Conservation (phyloP, 2,113 vertebrate genomes). For the Taxidea taxus region DNA sequence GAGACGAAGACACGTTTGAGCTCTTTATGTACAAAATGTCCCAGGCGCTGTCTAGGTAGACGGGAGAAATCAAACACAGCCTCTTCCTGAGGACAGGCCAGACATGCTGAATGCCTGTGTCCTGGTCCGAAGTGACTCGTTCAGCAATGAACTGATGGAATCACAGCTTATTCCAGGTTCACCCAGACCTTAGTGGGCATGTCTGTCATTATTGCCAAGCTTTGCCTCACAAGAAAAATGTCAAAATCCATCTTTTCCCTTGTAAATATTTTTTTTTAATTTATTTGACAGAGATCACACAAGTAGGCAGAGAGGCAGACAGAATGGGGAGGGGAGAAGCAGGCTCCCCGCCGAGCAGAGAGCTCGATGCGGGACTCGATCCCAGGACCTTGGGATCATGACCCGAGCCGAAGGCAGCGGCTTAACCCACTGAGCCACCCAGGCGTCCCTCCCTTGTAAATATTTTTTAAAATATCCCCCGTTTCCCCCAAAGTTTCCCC, state of each 20-base stretch:
- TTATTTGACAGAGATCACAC: no score
- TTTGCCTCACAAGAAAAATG: neutral
- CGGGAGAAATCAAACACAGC: neutral
- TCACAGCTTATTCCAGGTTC: neutral
- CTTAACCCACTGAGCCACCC: no score
- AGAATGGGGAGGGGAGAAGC: no score
- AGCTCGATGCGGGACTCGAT: no score
- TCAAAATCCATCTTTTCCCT: constrained; percentile 1
- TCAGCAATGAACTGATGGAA: neutral
- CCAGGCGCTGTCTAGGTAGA: neutral
- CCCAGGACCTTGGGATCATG: no score
- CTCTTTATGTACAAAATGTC: neutral
- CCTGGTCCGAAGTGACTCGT: neutral
- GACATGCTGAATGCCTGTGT: neutral
- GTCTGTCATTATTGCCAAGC: neutral
- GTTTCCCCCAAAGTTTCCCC: neutral
- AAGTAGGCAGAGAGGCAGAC: no score
- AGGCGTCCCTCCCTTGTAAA: constrained; percentile 35
- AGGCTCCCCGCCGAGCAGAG: no score
- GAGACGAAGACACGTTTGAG: neutral
- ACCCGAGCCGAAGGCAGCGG: no score
- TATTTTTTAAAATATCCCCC: neutral
- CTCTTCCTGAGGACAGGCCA: neutral
- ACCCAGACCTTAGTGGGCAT: neutral
- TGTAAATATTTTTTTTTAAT: constrained; percentile 39